These are phyloP conservation scores for Amyelois transitella DNA, from an alignment of 1,140 invertebrate genomes.

Conservation along the genomic window DNA sequence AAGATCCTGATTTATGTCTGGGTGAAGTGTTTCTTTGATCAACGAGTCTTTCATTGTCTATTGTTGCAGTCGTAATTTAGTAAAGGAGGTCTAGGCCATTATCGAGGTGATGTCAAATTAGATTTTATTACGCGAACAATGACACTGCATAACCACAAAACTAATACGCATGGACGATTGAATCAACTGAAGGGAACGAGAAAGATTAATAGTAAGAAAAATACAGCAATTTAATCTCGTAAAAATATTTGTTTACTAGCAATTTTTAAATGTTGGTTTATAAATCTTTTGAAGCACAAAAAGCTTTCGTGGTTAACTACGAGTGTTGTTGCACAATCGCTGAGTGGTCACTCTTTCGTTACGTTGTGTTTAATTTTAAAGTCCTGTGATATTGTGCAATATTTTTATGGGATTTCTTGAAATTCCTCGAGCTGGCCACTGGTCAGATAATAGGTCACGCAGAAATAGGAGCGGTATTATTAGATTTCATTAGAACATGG, in stretches of 20 bases:
- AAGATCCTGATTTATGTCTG: not conserved
- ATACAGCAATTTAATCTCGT: not conserved
- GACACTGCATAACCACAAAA: not conserved
- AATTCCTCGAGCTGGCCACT: slow-evolving; percentile 27
- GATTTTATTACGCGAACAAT: not conserved
- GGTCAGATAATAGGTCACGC: slow-evolving; percentile 48
- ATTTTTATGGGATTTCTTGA: slow-evolving; percentile 40
- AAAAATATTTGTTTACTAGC: not conserved
- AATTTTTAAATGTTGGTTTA: slow-evolving; percentile 20
- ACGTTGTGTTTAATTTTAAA: slow-evolving; percentile 17
- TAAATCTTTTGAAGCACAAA: slow-evolving; percentile 31
- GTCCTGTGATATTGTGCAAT: slow-evolving; percentile 41
- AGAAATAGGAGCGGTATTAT: slow-evolving; percentile 49
- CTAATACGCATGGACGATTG: not conserved
- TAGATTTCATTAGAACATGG: slow-evolving; percentile 42
- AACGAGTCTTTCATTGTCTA: not conserved
- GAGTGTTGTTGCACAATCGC: slow-evolving; percentile 18
- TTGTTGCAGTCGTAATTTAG: not conserved
- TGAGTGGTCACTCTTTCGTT: slow-evolving; percentile 19
- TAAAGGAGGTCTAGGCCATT: not conserved
- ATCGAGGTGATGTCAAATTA: not conserved
- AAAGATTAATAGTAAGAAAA: not conserved
- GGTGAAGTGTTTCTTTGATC: not conserved
- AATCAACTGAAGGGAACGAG: not conserved
- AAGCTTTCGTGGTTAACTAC: slow-evolving; percentile 33